phyloP scores from a whole-genome alignment of 2,113 vertebrate species.

The Scophthalmus maximus region DNA sequence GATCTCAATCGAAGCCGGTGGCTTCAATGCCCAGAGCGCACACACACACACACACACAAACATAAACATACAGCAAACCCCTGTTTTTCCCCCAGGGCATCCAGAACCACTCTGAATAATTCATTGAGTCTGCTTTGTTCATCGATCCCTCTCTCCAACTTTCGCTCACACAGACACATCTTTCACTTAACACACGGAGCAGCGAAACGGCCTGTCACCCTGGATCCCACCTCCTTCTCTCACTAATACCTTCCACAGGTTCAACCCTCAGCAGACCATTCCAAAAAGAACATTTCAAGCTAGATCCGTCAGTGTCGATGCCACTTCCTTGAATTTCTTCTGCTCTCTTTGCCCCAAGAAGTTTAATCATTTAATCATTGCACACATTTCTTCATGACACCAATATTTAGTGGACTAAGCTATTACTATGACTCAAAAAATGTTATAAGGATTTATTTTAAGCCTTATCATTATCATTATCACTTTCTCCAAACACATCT shows the following conservation, averaged over 20 bases:
- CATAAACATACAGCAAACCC: constrained; percentile 15
- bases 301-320: neutral
- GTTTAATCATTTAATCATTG: neutral
- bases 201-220: constrained; percentile 18
- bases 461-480: constrained; percentile 47
- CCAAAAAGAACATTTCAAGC: neutral
- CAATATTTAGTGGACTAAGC: neutral
- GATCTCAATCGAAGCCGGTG: constrained; percentile 11
- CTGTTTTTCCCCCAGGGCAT: constrained; percentile 42
- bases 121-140: constrained; percentile 66
- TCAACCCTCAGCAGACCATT: neutral
- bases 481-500: constrained; percentile 22
- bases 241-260: neutral
- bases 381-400: neutral
- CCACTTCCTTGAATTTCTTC: too few species aligned
- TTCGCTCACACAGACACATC: constrained; percentile 59
- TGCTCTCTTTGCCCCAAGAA: neutral
- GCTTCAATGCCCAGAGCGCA: constrained; percentile 29
- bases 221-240: constrained; percentile 2
- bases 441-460: constrained; percentile 14
- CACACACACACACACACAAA: constrained; percentile 31
- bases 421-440: too few species aligned
- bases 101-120: constrained; percentile 73
- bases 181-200: constrained; percentile 55
- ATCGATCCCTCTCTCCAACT: constrained; percentile 61